Conservation (phyloP, 2,113 vertebrate species). For the Aramus guarauna region DNA sequence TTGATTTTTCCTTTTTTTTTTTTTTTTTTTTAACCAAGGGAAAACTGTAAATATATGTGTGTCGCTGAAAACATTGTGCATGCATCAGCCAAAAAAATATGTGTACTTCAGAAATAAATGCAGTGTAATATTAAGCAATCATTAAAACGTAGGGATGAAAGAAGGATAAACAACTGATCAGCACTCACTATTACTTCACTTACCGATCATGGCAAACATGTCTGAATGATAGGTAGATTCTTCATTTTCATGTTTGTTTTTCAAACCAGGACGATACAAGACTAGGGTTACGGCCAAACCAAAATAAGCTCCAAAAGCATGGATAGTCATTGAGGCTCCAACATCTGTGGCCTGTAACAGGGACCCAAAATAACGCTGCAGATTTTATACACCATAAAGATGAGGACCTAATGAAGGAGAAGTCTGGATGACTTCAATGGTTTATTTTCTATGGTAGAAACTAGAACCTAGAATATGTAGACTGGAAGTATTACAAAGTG, state of each 20-base stretch:
- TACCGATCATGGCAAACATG: constrained; percentile 96
- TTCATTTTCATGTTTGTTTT: constrained; percentile 80
- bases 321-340: constrained; percentile 95
- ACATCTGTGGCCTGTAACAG: constrained; percentile 82
- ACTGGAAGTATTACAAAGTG: not conserved
- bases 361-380: not conserved
- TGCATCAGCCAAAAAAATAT: not conserved
- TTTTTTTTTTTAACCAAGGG: not conserved
- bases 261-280: constrained; percentile 82
- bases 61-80: not conserved
- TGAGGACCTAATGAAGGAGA: not conserved
- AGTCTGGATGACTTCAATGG: not conserved
- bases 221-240: constrained; percentile 92
- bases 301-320: constrained; percentile 94
- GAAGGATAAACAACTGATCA: not conserved
- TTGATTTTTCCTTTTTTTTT: not conserved
- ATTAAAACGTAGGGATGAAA: not conserved
- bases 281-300: constrained; percentile 85
- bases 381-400: not conserved
- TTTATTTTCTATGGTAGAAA: not conserved
- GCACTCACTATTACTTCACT: not conserved
- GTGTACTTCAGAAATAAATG: not conserved
- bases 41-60: not conserved
- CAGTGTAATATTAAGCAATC: not conserved
- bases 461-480: not conserved